Evolutionary conservation across 2,797 vertebrate genomes (phyloP), one percentile per base, ranked within the genome.

Genomic region (Antennarius maculatus): DNA sequence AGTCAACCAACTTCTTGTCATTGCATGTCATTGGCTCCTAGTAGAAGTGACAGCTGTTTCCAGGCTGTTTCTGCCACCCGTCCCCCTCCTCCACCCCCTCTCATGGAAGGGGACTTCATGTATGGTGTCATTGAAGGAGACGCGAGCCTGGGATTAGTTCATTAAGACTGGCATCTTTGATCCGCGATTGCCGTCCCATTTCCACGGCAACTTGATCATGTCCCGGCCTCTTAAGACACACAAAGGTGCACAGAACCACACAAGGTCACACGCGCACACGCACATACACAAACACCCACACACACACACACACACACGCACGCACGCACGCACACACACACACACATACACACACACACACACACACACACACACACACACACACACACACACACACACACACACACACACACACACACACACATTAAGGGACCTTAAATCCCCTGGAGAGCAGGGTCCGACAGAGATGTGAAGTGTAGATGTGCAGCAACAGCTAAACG

Each of bases 401-500:
- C 54, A 34, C 80, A 69, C 66, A 75, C 54, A 65, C 66, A n/a
- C 71, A 61, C 61, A 17, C 5, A 34, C 61, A 76, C 66, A 52
- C 61, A 69, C 65, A 9, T 68, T 39, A 67, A 73, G 5, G 69
- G 84, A 71, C 74, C 85, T 10, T 72, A 86, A 91, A 90, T 87
- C 91, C 88, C 83, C 62, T 23, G 69, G 93, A 93, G 94, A 94
- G 79, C 80, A 79, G 84, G 91, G 92, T 88, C 89, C 92, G 93
- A 95, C 94, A 95, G 94, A 95, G 93, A 94, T 91, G 94, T 95
- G 95, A 96, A 95, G 95, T 80, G 86, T 96, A 96, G 96, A 98
- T 97, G 96, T 94, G 96, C 94, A 94, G 95, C 96, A 96, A 97
- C 97, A 98, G 97, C 97, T 98, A 96, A 97, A 95, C 94, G 91